Base-by-base conservation (phyloP, 2,797 vertebrate genomes). In the Sebastes alutus region DNA sequence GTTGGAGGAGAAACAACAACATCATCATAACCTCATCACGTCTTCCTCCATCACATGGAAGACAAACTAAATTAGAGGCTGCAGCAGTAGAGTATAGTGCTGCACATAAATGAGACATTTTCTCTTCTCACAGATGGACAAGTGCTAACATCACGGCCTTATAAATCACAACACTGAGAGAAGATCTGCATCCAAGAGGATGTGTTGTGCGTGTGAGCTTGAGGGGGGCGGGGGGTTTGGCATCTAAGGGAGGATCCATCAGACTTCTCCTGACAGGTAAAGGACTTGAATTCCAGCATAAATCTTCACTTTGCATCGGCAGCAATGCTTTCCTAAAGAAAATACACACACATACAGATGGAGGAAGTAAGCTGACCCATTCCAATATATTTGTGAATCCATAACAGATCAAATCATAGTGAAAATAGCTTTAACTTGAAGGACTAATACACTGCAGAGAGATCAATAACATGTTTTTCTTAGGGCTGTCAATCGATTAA, bases 291-390 rank as follows among this genome's bases (percentile, higher is more conserved):
- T 18, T 80, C 23, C 75, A 84, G 32, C 23, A 72, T 35, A 22
- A 54, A 70, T 77, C 67, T 81, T 89, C 69, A 78, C 6, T 69
- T 81, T 77, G 30, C 32, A 70, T 32, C 61, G 78, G 77, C 79
- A 85, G 81, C 42, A 62, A 22, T 56, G 30, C 68, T 20, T 80
- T 82, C 70, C 89, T 92, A 23, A 12, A 83, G 68, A 42, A 77
- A 63, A 71, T 2, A 85, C 29, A 89, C 13, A 87, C 7, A 68
- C 22, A 78, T 3, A 67, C 1, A 70, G 14, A 66, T 11, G 9
- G 2, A 11, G 10, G 23, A 23, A 9, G 13, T 42, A 7, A 79
- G 2, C 16, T 11, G 20, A 54, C 10, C 4, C 0, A 7, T 10
- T 2, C 3, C 2, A 18, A 6, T 13, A n/a, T 6, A 38, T 22